Conservation (phyloP, 1,140 invertebrate genomes). For the Drosophila ercepeae region DNA sequence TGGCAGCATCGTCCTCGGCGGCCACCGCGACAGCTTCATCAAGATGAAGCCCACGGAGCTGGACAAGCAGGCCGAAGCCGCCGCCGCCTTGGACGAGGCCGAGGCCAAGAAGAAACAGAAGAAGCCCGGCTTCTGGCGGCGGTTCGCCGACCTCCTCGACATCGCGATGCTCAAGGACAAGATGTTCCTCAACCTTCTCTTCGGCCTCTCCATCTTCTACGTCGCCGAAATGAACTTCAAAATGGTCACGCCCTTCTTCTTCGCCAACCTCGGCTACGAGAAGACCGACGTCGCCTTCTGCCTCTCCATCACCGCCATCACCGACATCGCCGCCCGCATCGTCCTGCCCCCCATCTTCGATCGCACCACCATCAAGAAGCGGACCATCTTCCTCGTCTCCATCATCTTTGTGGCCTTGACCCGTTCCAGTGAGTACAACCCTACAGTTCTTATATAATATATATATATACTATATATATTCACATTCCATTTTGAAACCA, state of each 20-base stretch:
- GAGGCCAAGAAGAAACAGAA: constrained; percentile 64
- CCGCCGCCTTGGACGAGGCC: constrained; percentile 43
- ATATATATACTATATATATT: no score
- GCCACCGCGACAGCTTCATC: constrained; percentile 78
- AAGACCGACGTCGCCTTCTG: constrained; percentile 88
- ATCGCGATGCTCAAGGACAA: constrained; percentile 87
- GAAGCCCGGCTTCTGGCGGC: constrained; percentile 84
- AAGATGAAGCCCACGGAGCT: constrained; percentile 80
- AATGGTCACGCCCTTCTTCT: constrained; percentile 90
- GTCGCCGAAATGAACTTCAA: constrained; percentile 90
- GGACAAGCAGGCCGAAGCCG: constrained; percentile 67
- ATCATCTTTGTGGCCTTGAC: constrained; percentile 88
- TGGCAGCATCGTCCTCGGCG: constrained; percentile 63
- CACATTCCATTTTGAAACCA: no score
- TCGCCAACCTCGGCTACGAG: constrained; percentile 87
- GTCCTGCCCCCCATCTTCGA: constrained; percentile 90
- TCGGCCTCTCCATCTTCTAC: constrained; percentile 89
- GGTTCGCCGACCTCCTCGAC: constrained; percentile 86
- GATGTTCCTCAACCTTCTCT: constrained; percentile 88
- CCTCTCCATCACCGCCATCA: constrained; percentile 89
- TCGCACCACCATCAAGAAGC: constrained; percentile 87
- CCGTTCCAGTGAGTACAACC: constrained; percentile 88
- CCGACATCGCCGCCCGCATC: constrained; percentile 88
- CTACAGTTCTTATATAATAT: no score
- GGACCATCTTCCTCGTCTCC: constrained; percentile 88